Conservation (phyloP, 1,140 invertebrate species). For the Conus betulinus region DNA sequence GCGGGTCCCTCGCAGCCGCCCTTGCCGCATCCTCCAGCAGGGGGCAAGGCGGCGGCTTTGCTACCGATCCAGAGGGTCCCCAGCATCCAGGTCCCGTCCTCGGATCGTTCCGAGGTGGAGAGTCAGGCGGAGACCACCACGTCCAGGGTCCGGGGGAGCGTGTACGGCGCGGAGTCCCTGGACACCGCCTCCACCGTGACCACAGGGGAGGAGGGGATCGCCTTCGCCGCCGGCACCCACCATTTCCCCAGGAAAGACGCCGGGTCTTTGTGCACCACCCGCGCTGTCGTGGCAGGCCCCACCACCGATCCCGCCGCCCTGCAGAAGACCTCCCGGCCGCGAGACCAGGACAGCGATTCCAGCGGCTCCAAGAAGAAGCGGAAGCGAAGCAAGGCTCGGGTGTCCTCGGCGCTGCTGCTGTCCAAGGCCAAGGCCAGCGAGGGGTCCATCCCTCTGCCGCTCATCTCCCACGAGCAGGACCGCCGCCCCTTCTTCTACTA, state of each 20-base stretch:
- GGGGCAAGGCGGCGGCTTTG: background rate
- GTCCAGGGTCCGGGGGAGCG: background rate
- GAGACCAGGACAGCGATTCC: background rate
- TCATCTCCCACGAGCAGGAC: constrained; percentile 57
- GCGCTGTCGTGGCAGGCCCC: background rate
- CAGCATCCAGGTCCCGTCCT: background rate
- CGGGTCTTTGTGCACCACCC: background rate
- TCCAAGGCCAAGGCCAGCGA: constrained; percentile 59
- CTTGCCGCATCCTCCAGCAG: background rate
- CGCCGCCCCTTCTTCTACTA: constrained; percentile 65
- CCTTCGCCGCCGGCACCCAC: background rate
- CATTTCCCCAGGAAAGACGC: background rate
- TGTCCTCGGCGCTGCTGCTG: constrained; percentile 50
- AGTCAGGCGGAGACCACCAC: background rate
- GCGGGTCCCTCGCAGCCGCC: background rate
- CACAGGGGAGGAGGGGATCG: constrained; percentile 1
- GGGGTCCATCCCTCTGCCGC: constrained; percentile 58
- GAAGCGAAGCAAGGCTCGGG: constrained; percentile 31
- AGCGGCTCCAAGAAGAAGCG: constrained; percentile 37
- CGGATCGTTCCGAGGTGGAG: background rate
- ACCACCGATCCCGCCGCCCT: background rate
- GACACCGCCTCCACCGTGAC: constrained; percentile 43
- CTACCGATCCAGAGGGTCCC: background rate
- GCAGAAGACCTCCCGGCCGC: background rate
- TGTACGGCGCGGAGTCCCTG: constrained; percentile 25